Evolutionary conservation across 2,888 invertebrate genomes (phyloP), one percentile per base, ranked within the genome.

Genomic region (Dryococelus australis): DNA sequence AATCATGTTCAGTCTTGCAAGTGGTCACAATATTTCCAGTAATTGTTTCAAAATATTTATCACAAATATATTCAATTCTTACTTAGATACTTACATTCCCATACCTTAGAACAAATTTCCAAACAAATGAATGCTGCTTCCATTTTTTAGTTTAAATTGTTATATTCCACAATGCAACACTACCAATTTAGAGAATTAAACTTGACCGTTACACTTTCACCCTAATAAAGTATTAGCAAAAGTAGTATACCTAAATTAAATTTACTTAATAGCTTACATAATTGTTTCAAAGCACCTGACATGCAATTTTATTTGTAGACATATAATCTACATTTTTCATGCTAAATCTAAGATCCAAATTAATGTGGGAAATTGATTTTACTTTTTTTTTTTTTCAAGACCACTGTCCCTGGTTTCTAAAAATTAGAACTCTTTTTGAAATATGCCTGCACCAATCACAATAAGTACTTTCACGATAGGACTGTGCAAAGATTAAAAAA

Each of bases 21-120:
- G 65, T 65, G 65, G 65, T 65, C 65, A 65, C 65, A 65, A 65
- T 65, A 65, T 65, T 65, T 65, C 65, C 65, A 65, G n/a, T 65
- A 65, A 65, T 24, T 24, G n/a, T 65, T 65, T 65, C 16, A 65
- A 65, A 10, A 65, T n/a, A 65, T n/a, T n/a, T n/a, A 65, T 65
- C 65, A 65, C 65, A 65, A 65, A 65, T 24, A 0, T 65, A 65
- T n/a, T 24, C 6, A 65, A 65, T 10, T 24, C 20, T 65, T 65
- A 10, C n/a, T 65, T n/a, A 16, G 12, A 65, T 6, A 5, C 47
- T 65, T 24, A 65, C 65, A 16, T 65, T 65, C n/a, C 10, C 16
- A 24, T 65, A 10, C 65, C n/a, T 65, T n/a, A 65, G 20, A 51
- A 51, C 51, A 1, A 47, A 65, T 65, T 65, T 65, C 65, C 65